Percentiles rank a stretch among this genome's conserved stretches.
Conservation (phyloP, 2,797 vertebrate genomes). For the Valencia hispanica region DNA sequence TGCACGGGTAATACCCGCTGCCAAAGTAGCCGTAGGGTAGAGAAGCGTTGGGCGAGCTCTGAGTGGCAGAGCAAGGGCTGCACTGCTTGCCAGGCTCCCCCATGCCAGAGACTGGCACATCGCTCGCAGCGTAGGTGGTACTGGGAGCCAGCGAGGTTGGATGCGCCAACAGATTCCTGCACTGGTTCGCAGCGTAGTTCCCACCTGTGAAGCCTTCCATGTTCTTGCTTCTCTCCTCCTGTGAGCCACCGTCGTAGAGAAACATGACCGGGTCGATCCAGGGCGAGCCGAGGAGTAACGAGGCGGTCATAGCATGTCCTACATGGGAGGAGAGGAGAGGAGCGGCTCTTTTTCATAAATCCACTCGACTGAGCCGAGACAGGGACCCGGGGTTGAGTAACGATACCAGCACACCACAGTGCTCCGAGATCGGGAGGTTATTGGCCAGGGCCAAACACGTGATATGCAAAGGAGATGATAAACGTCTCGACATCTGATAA, state of each 20-base stretch:
- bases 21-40: slow-evolving; percentile 98
- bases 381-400: slow-evolving; percentile 85
- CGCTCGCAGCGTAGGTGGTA: slow-evolving; percentile 88
- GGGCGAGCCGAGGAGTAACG: slow-evolving; percentile 97
- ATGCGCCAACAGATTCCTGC: slow-evolving; percentile 96
- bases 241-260: slow-evolving; percentile 96
- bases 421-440: slow-evolving; percentile 84
- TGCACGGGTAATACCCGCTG: slow-evolving; percentile 95
- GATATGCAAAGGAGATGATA: slow-evolving; percentile 95
- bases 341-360: slow-evolving; percentile 84
- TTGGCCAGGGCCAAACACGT: slow-evolving; percentile 89
- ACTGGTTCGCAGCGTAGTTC: slow-evolving; percentile 94
- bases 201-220: slow-evolving; percentile 93
- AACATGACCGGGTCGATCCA: slow-evolving; percentile 99
- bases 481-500: slow-evolving; percentile 85
- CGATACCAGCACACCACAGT: slow-evolving; percentile 87
- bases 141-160: slow-evolving; percentile 92
- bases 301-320: slow-evolving; percentile 99
- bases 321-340: slow-evolving; percentile 84
- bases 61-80: slow-evolving; percentile 93
- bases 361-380: slow-evolving; percentile 88
- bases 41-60: slow-evolving; percentile 92
- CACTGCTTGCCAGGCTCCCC: slow-evolving; percentile 96
- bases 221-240: slow-evolving; percentile 96
- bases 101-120: slow-evolving; percentile 90